Conservation (phyloP, 2,888 invertebrate genomes). For the Lydus trimaculatus region DNA sequence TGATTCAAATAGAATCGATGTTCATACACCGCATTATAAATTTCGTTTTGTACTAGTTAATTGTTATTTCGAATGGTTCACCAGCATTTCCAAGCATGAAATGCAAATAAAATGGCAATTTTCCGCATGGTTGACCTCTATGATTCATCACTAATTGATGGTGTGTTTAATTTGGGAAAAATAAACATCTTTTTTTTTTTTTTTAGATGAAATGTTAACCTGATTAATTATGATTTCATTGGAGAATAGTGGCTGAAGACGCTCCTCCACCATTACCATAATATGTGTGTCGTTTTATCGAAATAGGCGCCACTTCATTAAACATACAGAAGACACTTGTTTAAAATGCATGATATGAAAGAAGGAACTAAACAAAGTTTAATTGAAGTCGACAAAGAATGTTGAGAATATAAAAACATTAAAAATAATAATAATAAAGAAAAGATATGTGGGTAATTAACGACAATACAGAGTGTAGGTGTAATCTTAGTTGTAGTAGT, state of each 20-base stretch:
- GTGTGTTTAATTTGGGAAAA: background rate
- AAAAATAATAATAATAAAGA: background rate
- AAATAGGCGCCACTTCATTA: slow-evolving; percentile 39
- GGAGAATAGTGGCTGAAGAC: background rate
- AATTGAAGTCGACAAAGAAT: slow-evolving; percentile 21
- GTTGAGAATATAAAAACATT: background rate
- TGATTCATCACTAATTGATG: slow-evolving; percentile 17
- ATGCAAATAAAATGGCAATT: slow-evolving; percentile 29
- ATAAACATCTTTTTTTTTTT: no score
- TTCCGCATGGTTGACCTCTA: slow-evolving; percentile 30
- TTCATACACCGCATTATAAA: background rate
- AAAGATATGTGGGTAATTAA: background rate
- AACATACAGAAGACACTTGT: slow-evolving; percentile 35
- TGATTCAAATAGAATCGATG: background rate
- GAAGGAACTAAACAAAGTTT: slow-evolving; percentile 14
- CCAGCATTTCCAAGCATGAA: slow-evolving; percentile 8
- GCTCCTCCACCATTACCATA: background rate
- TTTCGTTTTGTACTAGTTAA: background rate
- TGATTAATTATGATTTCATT: slow-evolving; percentile 12
- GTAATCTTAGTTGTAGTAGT: background rate
- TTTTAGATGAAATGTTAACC: background rate
- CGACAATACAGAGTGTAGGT: background rate
- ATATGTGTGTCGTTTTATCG: slow-evolving; percentile 8
- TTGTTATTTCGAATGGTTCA: background rate
- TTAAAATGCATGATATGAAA: slow-evolving; percentile 18